Percentiles rank a stretch among this genome's conserved stretches.
These are phyloP conservation scores for Trypoxylon attenuatum DNA, from an alignment of 2,888 invertebrate genomes.

Conservation along the genomic window DNA sequence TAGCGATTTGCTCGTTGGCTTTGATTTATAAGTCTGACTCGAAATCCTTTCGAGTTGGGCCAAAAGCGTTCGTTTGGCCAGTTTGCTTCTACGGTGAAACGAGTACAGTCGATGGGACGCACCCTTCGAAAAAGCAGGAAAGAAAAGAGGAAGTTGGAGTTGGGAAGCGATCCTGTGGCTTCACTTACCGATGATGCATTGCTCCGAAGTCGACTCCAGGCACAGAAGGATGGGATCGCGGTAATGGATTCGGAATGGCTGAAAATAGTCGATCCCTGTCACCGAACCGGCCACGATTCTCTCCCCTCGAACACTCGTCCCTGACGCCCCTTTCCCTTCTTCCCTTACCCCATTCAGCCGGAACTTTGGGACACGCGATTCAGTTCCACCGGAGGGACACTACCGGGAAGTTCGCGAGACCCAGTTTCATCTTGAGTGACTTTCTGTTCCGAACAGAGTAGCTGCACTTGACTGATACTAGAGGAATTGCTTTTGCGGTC, in stretches of 20 bases:
- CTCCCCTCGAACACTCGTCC: not conserved
- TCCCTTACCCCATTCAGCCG: not conserved
- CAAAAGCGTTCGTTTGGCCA: not conserved
- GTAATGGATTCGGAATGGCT: conserved; percentile 67
- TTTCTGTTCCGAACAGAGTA: not conserved
- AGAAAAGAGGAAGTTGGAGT: conserved; percentile 35
- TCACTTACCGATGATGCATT: conserved; percentile 67
- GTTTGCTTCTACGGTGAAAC: conserved; percentile 18
- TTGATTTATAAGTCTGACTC: conserved; percentile 71
- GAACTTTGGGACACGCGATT: conserved; percentile 23
- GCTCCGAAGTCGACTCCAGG: conserved; percentile 64
- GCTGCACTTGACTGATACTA: not conserved
- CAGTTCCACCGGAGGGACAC: not conserved
- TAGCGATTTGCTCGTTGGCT: conserved; percentile 63
- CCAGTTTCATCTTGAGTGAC: not conserved
- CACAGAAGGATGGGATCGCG: conserved; percentile 56
- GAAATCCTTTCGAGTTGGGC: conserved; percentile 45
- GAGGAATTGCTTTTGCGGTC: not conserved
- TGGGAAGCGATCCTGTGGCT: conserved; percentile 56
- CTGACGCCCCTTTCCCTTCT: conserved; percentile 2
- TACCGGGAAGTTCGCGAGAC: not conserved
- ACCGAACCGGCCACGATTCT: conserved; percentile 22
- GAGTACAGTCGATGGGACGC: conserved; percentile 15
- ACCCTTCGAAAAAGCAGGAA: conserved; percentile 21
- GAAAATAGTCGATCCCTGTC: conserved; percentile 60